These are phyloP conservation scores for Deilephila porcellus DNA, from an alignment of 2,888 invertebrate species.

Conservation along the genomic window DNA sequence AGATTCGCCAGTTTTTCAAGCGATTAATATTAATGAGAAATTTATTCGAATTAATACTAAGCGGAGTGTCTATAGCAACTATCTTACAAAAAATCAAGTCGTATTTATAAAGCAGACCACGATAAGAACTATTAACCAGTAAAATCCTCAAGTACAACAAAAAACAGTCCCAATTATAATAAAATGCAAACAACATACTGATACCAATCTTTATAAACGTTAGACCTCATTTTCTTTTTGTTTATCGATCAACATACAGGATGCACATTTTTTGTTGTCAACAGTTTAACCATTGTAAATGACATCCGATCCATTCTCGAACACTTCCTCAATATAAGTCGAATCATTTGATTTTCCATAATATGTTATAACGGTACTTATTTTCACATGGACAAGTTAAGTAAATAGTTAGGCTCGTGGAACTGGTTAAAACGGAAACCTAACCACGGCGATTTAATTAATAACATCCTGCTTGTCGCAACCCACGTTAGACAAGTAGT, in stretches of 20 bases:
- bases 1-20: conserved; percentile 9
- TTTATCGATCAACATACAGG: neutral
- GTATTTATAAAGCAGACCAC: neutral
- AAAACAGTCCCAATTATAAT: too few relatives aligned
- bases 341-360: conserved; percentile 29
- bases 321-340: conserved; percentile 23
- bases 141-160: too few relatives aligned
- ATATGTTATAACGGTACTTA: conserved; percentile 32
- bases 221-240: neutral
- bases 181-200: neutral
- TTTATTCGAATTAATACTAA: neutral
- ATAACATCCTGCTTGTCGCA: conserved; percentile 72
- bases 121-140: neutral
- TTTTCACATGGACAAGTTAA: conserved; percentile 31
- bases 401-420: conserved; percentile 55
- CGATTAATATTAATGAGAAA: conserved; percentile 19
- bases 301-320: conserved; percentile 18
- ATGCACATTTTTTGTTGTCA: neutral
- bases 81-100: neutral
- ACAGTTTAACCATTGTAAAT: conserved; percentile 26
- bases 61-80: neutral
- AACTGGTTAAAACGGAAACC: conserved; percentile 79
- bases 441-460: conserved; percentile 72
- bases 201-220: neutral
- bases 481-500: conserved; percentile 52